phyloP scores from a whole-genome alignment of 1,140 invertebrate genomes.

The Solenopsis invicta region DNA sequence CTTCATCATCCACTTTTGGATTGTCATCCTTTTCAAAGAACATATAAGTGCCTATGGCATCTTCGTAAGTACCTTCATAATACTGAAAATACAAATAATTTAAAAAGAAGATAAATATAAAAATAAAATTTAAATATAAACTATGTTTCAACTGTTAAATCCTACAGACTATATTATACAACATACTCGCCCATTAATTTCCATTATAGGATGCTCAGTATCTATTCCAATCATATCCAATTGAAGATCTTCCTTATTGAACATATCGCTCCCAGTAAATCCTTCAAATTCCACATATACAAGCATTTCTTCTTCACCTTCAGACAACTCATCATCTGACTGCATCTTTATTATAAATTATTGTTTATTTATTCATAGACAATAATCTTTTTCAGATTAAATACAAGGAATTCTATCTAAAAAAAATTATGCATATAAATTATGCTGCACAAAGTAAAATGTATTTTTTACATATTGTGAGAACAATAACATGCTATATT shows the following conservation, averaged over 20 bases:
- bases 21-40: constrained; percentile 86
- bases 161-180: background rate
- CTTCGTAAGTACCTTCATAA: constrained; percentile 87
- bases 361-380: background rate
- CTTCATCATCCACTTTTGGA: constrained; percentile 82
- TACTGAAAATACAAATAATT: constrained; percentile 76
- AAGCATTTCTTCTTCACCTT: constrained; percentile 83
- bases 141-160: background rate
- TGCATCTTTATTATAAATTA: constrained; percentile 47
- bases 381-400: background rate
- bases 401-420: background rate
- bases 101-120: constrained; percentile 4
- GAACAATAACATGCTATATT: background rate
- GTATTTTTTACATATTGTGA: background rate
- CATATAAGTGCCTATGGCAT: constrained; percentile 86
- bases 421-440: background rate
- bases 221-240: constrained; percentile 87
- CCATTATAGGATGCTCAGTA: constrained; percentile 87
- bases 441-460: background rate
- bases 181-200: constrained; percentile 87
- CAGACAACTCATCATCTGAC: constrained; percentile 75
- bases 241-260: constrained; percentile 81
- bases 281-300: constrained; percentile 85
- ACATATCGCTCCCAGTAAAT: constrained; percentile 76
- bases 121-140: background rate